Evolutionary conservation across 92 coral and sea anemone genomes (phyloP), one percentile per base, ranked within the genome.

Genomic region (Nematostella vectensis): DNA sequence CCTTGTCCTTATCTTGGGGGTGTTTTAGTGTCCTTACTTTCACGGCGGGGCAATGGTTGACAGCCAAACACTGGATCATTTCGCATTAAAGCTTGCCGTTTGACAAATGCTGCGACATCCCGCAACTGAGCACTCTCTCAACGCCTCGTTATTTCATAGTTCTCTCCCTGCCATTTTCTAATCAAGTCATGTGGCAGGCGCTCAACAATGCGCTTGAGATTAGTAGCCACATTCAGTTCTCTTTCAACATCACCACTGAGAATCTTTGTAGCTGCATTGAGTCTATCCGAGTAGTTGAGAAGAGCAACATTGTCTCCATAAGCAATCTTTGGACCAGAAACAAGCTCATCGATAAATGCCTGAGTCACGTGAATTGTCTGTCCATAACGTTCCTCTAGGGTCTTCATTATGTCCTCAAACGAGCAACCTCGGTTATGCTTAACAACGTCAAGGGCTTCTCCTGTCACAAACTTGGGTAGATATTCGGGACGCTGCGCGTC

Each of bases 381-480:
- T 27, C 77, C 77, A 60, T 47, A 75, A 21, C 82, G 82, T 55
- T 69, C 71, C 71, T 76, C 67, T 22, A 76, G 27, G 30, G 57
- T 76, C 52, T 62, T 55, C 61, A 76, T 57, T 47, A 61, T 52
- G 24, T 68, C 57, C 3, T 50, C 43, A 54, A 51, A 75, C 24
- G 82, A 68, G 38, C 78, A 76, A 22, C 83, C 78, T 62, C 68
- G 68, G 31, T 69, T 76, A 15, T 72, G 71, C 53, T 70, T 70
- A 25, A 69, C 62, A 33, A 76, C 78, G 6, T 69, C 83, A 29
- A 69, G 54, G 19, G 82, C 71, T 45, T 69, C 71, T 20, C 77
- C 82, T 6, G 70, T 30, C 3, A 75, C 55, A 48, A 60, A 60
- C 47, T 59, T 75, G 24, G 69, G 77, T 11, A 75, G 77, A 38